phyloP scores from a whole-genome alignment of 2,113 vertebrate genomes.

The Merops nubicus region DNA sequence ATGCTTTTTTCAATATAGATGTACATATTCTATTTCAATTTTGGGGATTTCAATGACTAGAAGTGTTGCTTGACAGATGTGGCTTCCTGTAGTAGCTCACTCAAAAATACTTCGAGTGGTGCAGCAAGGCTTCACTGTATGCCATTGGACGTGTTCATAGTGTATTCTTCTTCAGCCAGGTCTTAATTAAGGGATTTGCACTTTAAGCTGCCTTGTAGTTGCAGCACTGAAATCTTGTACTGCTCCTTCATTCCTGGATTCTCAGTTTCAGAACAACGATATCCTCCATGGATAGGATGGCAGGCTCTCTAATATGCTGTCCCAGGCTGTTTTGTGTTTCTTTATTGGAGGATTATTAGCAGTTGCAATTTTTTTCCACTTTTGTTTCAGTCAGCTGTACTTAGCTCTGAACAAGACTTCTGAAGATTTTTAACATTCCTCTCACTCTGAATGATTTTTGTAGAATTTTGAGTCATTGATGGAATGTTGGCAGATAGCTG shows the following conservation, averaged over 20 bases:
- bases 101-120: neutral
- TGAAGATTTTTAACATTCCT: neutral
- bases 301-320: neutral
- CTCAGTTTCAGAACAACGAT: neutral
- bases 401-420: neutral
- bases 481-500: neutral
- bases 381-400: neutral
- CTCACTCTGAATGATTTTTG: neutral
- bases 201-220: neutral
- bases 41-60: neutral
- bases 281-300: neutral
- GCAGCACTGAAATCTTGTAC: neutral
- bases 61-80: neutral
- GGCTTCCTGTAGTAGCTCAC: neutral
- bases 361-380: neutral
- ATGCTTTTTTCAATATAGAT: neutral
- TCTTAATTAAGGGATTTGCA: neutral
- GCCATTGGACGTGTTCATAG: neutral
- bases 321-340: neutral
- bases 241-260: neutral
- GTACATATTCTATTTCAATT: neutral
- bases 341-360: neutral
- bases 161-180: neutral
- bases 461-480: constrained; percentile 21
- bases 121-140: neutral